Base-by-base conservation (phyloP, 2,113 vertebrate species). In the Dicentrarchus labrax region DNA sequence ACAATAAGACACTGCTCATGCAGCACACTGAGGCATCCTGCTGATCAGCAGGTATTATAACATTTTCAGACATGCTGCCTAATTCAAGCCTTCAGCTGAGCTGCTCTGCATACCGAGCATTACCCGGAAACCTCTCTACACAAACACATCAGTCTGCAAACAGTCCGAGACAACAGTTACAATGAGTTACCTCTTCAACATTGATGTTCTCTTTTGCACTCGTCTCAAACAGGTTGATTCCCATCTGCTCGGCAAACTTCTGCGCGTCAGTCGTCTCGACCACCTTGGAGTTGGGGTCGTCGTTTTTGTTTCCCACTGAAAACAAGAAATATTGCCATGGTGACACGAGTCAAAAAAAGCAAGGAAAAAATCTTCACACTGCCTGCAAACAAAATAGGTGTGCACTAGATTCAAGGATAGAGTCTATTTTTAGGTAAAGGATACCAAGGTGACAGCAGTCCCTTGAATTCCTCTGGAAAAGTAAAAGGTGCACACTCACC, bases 221-320 rank as follows among this genome's bases (percentile, higher is more conserved):
- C 72, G 98, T 99, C 95, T 99, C 98, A 82, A 99, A 99, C 92
- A 99, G 93, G 74, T 96, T 97, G 94, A 99, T 99, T 85, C 97
- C 98, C 98, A 99, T 99, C 96, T 99, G 98, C 89, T 97, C 98
- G 0, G 98, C 98, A 80, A 99, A 99, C 92, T 99, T 99, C 94
- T 99, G 97, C 22, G 98, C 98, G 17, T 99, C 98, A 81, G 97
- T 97, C 1, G 97, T 99, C 95, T 99, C 98, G 72, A 99, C 98
- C 88, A 99, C 98, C 93, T 99, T 99, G 81, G 98, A 96, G 88
- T 97, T 97, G 2, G 98, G 98, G 89, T 99, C 98, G 8, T 99
- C 98, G 4, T 99, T 99, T 93, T 99, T 99, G 92, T 99, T 99
- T 75, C 98, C 98, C 95, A 99, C 98, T 99, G 71, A 51, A 87